Evolutionary conservation across 2,888 invertebrate species (phyloP).

Genomic region (Uloborus plumipes): DNA sequence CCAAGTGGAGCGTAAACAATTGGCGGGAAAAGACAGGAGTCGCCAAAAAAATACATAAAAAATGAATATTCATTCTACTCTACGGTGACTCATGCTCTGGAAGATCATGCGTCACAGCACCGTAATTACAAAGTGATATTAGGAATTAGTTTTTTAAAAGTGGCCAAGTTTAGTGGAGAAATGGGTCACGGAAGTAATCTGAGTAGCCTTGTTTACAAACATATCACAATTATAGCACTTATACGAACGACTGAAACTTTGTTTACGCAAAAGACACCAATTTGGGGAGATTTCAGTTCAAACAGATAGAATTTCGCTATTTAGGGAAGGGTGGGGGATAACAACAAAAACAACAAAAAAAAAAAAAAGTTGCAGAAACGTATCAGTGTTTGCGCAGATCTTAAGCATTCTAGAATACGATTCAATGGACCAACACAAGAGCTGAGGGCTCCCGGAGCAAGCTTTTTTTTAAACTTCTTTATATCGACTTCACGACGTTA

Average conservation of each 20-base stretch:
- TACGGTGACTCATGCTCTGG: conserved; percentile 30
- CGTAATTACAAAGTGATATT: conserved; percentile 13
- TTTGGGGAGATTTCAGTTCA: too few relatives aligned
- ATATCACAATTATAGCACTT: too few relatives aligned
- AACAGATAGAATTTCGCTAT: too few relatives aligned
- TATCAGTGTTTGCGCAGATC: too few relatives aligned
- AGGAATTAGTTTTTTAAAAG: not conserved
- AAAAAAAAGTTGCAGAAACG: too few relatives aligned
- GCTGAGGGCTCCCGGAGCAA: too few relatives aligned
- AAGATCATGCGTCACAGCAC: conserved; percentile 23
- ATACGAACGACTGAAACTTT: not conserved
- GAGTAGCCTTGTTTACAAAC: not conserved
- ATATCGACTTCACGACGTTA: too few relatives aligned
- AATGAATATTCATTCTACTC: conserved; percentile 39
- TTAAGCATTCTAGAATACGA: too few relatives aligned
- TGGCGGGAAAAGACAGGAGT: conserved; percentile 6
- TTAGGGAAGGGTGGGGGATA: too few relatives aligned
- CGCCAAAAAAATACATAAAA: not conserved
- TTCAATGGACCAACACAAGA: too few relatives aligned
- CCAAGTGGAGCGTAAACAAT: conserved; percentile 53
- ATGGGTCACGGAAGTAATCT: conserved; percentile 4
- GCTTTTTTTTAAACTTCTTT: too few relatives aligned
- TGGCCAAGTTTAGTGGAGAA: conserved; percentile 59
- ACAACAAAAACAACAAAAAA: too few relatives aligned
- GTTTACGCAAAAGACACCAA: not conserved